Base-by-base conservation (phyloP, 2,888 invertebrate genomes). In the Aporophyla nigra region DNA sequence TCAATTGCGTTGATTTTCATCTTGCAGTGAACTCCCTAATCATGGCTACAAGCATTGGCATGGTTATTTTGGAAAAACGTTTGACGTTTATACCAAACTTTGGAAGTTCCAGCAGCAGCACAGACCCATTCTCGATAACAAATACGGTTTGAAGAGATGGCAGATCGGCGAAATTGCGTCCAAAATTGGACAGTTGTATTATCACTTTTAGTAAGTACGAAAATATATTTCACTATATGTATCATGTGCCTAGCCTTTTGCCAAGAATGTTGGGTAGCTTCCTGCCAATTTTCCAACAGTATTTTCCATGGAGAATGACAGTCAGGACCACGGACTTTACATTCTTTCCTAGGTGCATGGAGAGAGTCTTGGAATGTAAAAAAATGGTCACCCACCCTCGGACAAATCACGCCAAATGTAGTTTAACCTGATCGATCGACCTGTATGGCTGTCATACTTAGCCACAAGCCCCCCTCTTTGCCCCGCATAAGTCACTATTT, bases 71-170 rank as follows among this genome's bases (percentile, higher is more conserved):
- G 99, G 99, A 40, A 97, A 99, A 88, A 99, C 99, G 46, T 99
- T 99, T 96, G 99, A 99, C 97, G 98, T 99, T 77, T 99, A 99
- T 96, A 99, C 99, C 53, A 99, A 99, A 95, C 97, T 99, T 77
- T 99, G 99, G 99, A 99, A 99, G 95, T 99, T 99, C 94, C 99
- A 99, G 95, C 99, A 99, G 93, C 99, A 99, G 93, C 99, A 99
- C 96, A 98, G 99, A 96, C 97, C 98, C 94, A 97, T 99, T 82
- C 97, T 99, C 88, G 99, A 99, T 94, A 97, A 97, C 83, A 99
- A 99, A 95, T 99, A 99, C 95, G 99, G 99, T 53, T 97, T 99
- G 90, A 99, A 99, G 93, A 97, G 99, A 89, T 99, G 99, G 99
- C 99, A 99, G 96, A 99, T 99, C 89, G 99, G 99, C 72, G 99